Conservation (phyloP, 37 sponge, comb jelly and placozoan genomes). For the Hormiphora californensis region DNA sequence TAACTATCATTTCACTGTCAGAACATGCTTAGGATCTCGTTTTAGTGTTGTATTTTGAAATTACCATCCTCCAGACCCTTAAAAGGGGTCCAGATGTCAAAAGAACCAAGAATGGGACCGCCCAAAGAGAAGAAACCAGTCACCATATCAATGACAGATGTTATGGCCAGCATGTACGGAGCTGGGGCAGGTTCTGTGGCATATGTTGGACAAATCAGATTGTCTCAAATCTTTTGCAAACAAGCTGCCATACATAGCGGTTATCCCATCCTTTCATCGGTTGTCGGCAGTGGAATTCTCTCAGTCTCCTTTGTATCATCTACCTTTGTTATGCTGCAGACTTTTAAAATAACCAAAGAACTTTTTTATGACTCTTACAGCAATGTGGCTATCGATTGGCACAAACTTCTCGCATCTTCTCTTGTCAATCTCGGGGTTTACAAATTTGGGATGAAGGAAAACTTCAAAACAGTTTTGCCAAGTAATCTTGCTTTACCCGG, state of each 20-base stretch:
- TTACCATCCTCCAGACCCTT: too few relatives aligned
- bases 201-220: too few relatives aligned
- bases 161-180: too few relatives aligned
- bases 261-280: not conserved
- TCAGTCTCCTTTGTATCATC: not conserved
- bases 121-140: too few relatives aligned
- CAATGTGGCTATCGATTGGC: not conserved
- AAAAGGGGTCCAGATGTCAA: too few relatives aligned
- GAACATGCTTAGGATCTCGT: too few relatives aligned
- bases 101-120: too few relatives aligned
- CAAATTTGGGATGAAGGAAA: not conserved
- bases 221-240: too few relatives aligned
- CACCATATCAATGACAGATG: too few relatives aligned
- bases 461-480: not conserved
- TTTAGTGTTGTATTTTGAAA: too few relatives aligned
- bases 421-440: not conserved
- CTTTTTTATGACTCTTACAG: not conserved
- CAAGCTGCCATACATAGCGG: slow-evolving; percentile 13
- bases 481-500: slow-evolving; percentile 4
- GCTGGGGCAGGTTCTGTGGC: too few relatives aligned
- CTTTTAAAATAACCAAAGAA: not conserved
- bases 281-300: not conserved
- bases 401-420: not conserved
- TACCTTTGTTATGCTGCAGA: not conserved
- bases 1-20: too few relatives aligned